These are phyloP conservation scores for Oxystoma pomonae DNA, from an alignment of 2,888 invertebrate species.

Conservation along the genomic window DNA sequence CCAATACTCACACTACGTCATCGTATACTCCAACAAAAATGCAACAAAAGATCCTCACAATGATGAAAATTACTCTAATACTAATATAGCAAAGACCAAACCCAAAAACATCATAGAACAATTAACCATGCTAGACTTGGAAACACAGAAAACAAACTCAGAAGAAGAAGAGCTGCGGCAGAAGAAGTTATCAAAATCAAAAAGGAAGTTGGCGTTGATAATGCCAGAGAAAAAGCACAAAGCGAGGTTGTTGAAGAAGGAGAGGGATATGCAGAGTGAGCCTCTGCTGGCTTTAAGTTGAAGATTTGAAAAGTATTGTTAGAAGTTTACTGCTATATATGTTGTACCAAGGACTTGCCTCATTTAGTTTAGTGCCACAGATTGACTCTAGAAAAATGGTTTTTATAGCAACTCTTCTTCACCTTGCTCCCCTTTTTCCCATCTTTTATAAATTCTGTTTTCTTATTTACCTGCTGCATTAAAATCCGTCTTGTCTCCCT, in stretches of 20 bases:
- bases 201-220: slow-evolving; percentile 59
- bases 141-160: neutral
- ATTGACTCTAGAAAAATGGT: too few relatives aligned
- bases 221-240: slow-evolving; percentile 53
- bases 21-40: slow-evolving; percentile 81
- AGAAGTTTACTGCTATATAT: too few relatives aligned
- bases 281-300: slow-evolving; percentile 65
- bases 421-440: too few relatives aligned
- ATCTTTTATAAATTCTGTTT: too few relatives aligned
- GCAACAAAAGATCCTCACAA: slow-evolving; percentile 47
- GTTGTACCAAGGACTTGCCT: too few relatives aligned
- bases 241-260: slow-evolving; percentile 46
- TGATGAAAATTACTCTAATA: slow-evolving; percentile 39
- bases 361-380: too few relatives aligned
- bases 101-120: slow-evolving; percentile 79
- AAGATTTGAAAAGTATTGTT: neutral
- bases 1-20: slow-evolving; percentile 78
- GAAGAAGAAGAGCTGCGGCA: slow-evolving; percentile 31
- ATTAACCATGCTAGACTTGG: slow-evolving; percentile 66
- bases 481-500: too few relatives aligned
- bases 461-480: too few relatives aligned
- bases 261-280: slow-evolving; percentile 53
- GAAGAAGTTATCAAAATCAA: slow-evolving; percentile 57
- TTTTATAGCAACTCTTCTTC: too few relatives aligned
- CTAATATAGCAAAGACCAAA: slow-evolving; percentile 32